Conservation (phyloP, 2,113 vertebrate genomes). For the Alaudala cheleensis region DNA sequence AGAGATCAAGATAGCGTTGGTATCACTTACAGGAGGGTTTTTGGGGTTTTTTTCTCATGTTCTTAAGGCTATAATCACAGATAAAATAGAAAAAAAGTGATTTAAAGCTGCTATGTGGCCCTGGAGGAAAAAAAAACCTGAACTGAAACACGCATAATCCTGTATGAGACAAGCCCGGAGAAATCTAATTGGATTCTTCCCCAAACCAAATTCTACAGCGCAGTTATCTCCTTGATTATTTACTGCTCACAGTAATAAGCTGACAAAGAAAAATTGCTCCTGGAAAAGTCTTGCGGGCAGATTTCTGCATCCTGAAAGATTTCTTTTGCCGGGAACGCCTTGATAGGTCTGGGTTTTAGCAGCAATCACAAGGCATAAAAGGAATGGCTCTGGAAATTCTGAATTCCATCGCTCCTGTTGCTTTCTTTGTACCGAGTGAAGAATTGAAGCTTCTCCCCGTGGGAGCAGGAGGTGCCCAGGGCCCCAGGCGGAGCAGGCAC, state of each 20-base stretch:
- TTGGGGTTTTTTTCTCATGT: neutral
- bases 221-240: neutral
- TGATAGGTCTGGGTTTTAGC: neutral
- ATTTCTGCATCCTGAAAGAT: neutral
- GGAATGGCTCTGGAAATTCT: neutral
- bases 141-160: neutral
- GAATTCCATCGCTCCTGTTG: neutral
- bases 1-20: neutral
- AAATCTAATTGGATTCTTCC: neutral
- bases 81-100: neutral
- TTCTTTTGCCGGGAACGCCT: neutral
- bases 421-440: too few relatives aligned
- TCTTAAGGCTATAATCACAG: neutral
- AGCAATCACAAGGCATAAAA: neutral
- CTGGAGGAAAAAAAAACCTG: neutral
- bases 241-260: neutral
- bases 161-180: neutral
- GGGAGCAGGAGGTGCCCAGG: neutral
- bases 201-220: neutral
- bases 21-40: neutral
- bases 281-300: neutral
- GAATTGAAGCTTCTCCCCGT: rapidly evolving
- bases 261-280: neutral
- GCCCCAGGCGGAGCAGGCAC: neutral
- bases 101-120: neutral